These are phyloP conservation scores for Blera fallax DNA, from an alignment of 2,888 invertebrate genomes.

Conservation along the genomic window DNA sequence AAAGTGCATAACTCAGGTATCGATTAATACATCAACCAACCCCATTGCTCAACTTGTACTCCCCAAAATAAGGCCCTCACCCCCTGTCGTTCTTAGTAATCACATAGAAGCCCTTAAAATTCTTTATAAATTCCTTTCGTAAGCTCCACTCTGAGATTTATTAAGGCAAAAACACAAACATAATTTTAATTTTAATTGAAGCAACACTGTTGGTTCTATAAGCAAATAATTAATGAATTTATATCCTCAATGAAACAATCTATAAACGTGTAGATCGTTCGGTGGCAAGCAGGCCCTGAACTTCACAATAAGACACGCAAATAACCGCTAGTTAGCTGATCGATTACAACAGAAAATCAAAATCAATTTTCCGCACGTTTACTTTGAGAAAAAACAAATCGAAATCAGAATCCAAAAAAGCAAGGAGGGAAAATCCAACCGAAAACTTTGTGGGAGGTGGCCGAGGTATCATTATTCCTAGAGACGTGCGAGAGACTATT, in stretches of 20 bases:
- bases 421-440: neutral
- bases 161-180: neutral
- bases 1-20: too few species aligned
- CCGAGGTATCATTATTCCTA: neutral
- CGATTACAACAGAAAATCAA: neutral
- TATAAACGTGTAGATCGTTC: neutral
- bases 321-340: neutral
- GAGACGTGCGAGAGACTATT: neutral
- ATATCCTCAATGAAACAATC: neutral
- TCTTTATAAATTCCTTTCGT: neutral
- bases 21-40: too few species aligned
- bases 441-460: neutral
- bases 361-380: neutral
- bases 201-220: neutral
- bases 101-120: neutral
- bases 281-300: neutral
- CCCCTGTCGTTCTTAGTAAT: neutral
- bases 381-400: neutral
- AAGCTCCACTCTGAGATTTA: neutral
- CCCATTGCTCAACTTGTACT: too few species aligned
- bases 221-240: neutral
- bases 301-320: conserved; percentile 1
- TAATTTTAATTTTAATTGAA: neutral
- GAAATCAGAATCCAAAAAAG: neutral
- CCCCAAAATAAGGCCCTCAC: neutral